A percentile compares a stretch with the other conserved stretches of the same genome.
These are phyloP conservation scores for Cyclargus thomasi DNA, from an alignment of 1,140 invertebrate species.

Conservation along the genomic window DNA sequence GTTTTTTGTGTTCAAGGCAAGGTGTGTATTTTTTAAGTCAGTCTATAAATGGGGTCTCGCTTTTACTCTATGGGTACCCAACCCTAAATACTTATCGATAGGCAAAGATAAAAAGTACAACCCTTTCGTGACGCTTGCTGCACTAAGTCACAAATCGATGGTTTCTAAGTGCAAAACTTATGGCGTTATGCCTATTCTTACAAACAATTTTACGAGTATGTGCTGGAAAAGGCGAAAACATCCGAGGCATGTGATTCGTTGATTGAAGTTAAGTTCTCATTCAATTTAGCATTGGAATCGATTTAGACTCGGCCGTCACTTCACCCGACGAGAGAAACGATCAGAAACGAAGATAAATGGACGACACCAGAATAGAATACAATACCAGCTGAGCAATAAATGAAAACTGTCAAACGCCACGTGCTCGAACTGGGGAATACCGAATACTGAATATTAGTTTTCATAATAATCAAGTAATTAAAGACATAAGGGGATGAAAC, in stretches of 20 bases:
- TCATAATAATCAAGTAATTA: no score
- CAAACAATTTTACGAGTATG: not conserved
- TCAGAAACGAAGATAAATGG: slow-evolving; percentile 1
- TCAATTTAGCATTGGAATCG: slow-evolving; percentile 3
- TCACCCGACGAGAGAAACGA: not conserved
- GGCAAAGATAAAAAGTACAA: no score
- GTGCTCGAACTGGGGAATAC: not conserved
- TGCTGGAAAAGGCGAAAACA: not conserved
- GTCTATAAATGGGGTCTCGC: no score
- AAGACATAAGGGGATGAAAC: no score
- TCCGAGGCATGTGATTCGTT: not conserved
- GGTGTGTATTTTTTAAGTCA: no score
- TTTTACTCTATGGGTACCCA: no score
- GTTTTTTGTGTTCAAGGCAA: no score
- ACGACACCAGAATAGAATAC: not conserved
- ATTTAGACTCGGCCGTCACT: not conserved
- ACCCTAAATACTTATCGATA: no score
- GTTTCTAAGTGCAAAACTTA: not conserved
- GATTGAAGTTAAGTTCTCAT: not conserved
- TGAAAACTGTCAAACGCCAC: not conserved
- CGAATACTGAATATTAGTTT: no score
- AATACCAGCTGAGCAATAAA: not conserved
- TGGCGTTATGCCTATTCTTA: not conserved
- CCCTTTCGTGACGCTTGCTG: no score
- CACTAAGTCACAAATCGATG: no score